These are phyloP conservation scores for Edolisoma coerulescens DNA, from an alignment of 2,113 vertebrate genomes.

Conservation along the genomic window DNA sequence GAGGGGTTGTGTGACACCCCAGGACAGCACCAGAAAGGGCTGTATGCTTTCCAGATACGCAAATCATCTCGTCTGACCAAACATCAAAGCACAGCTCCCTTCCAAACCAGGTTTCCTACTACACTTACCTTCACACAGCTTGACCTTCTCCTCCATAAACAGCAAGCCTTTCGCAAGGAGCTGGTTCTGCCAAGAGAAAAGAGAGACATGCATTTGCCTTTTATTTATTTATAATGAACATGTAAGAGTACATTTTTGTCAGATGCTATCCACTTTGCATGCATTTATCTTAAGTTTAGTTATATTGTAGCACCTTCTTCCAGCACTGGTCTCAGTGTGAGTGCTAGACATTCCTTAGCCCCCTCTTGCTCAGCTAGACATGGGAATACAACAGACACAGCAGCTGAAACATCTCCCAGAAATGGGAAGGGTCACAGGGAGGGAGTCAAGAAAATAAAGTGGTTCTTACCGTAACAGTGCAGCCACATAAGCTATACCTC, in stretches of 20 bases:
- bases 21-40: not conserved
- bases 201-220: constrained; percentile 31
- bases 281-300: not conserved
- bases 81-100: not conserved
- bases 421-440: not conserved
- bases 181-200: constrained; percentile 85
- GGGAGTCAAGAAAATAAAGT: not conserved
- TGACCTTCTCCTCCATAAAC: constrained; percentile 87
- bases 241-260: not conserved
- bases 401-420: not conserved
- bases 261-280: not conserved
- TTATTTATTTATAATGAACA: not conserved
- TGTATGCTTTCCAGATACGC: not conserved
- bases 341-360: not conserved
- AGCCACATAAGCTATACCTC: not conserved
- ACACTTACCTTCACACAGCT: constrained; percentile 81
- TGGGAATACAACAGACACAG: not conserved
- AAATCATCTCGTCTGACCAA: not conserved
- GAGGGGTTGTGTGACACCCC: not conserved
- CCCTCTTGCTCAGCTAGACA: not conserved
- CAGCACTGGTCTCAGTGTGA: not conserved
- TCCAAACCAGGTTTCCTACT: not conserved
- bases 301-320: not conserved
- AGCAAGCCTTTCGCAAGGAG: constrained; percentile 88
- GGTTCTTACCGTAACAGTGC: not conserved